Conservation (phyloP, 2,113 vertebrate genomes). For the Typhlomys cinereus region DNA sequence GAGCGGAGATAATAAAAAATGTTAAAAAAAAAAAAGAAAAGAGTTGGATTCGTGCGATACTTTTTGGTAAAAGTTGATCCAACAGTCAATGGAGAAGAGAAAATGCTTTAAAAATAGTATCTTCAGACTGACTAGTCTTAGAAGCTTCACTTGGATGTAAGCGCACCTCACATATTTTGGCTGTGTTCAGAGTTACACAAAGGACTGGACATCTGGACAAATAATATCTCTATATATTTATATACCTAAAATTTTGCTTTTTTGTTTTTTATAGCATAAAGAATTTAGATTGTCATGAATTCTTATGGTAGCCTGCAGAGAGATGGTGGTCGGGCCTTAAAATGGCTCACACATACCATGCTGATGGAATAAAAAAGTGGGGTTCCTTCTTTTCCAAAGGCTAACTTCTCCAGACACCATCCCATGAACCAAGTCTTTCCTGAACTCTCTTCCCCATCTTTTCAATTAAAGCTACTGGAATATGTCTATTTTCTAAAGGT, state of each 20-base stretch:
- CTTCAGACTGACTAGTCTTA: not conserved
- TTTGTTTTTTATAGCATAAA: not conserved
- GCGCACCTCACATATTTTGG: not conserved
- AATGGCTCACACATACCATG: not conserved
- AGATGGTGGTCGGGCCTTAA: not conserved
- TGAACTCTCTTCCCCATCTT: not conserved
- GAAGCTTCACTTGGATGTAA: not conserved
- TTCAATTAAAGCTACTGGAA: not conserved
- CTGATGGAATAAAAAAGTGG: not conserved
- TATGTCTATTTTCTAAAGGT: not conserved
- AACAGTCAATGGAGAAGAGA: conserved; percentile 26
- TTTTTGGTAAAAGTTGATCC: not conserved
- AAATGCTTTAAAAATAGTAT: conserved; percentile 13
- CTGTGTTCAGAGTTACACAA: not conserved
- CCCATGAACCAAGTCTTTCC: not conserved
- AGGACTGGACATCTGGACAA: not conserved
- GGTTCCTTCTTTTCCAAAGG: not conserved
- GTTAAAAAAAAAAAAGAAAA: too few species aligned
- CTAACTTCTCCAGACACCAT: not conserved
- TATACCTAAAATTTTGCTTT: too few species aligned
- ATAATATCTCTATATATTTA: not conserved
- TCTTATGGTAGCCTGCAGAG: not conserved
- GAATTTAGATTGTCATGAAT: not conserved
- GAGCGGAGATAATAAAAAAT: too few species aligned
- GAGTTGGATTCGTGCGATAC: too few species aligned